These are phyloP conservation scores for Sarcophaga carnaria DNA, from an alignment of 2,888 invertebrate species.

Conservation along the genomic window DNA sequence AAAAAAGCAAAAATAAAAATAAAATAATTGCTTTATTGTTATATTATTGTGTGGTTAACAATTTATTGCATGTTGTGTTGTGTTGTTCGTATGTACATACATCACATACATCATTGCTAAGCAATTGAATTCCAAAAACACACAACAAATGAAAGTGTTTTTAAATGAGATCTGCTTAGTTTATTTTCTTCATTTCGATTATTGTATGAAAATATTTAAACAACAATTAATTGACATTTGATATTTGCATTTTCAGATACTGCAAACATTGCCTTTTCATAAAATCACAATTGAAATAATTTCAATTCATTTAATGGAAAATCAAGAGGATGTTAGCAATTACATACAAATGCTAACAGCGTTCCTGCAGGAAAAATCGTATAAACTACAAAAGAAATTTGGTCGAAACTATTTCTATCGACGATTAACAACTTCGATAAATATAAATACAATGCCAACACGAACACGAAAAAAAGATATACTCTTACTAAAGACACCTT, in stretches of 20 bases:
- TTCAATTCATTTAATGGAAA: slow-evolving; percentile 81
- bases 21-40: not conserved
- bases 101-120: not conserved
- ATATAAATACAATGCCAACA: slow-evolving; percentile 74
- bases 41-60: not conserved
- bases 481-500: slow-evolving; percentile 74
- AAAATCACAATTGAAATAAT: slow-evolving; percentile 81
- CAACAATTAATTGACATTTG: too few species aligned
- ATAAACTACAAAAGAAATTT: slow-evolving; percentile 80
- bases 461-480: slow-evolving; percentile 81
- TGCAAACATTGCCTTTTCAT: slow-evolving; percentile 81
- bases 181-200: slow-evolving; percentile 8
- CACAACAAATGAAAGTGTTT: slow-evolving; percentile 59
- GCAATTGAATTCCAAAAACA: slow-evolving; percentile 16
- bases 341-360: slow-evolving; percentile 80
- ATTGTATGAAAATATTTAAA: slow-evolving; percentile 16
- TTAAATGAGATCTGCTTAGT: slow-evolving; percentile 23
- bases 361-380: slow-evolving; percentile 81
- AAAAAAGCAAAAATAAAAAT: not conserved
- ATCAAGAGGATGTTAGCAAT: slow-evolving; percentile 77
- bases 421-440: slow-evolving; percentile 76
- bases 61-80: slow-evolving; percentile 28
- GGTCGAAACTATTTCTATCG: slow-evolving; percentile 81
- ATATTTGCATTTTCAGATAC: slow-evolving; percentile 73
- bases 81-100: not conserved